A percentile compares a stretch with the other conserved stretches of the same genome.
These are phyloP conservation scores for Struthidea cinerea DNA, from an alignment of 2,113 vertebrate genomes.

Conservation along the genomic window DNA sequence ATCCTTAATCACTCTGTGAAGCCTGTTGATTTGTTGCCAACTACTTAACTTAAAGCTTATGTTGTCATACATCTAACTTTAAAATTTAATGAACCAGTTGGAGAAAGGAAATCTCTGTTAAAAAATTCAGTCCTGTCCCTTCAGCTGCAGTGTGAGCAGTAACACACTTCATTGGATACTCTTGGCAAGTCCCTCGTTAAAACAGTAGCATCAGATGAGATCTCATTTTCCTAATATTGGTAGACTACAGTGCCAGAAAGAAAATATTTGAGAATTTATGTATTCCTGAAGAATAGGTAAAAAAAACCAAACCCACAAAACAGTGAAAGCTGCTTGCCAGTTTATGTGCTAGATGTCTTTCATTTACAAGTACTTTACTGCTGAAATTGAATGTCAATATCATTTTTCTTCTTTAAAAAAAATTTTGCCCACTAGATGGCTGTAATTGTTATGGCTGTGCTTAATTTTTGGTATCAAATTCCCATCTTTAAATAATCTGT, in stretches of 20 bases:
- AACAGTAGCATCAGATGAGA: not conserved
- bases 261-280: not conserved
- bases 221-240: not conserved
- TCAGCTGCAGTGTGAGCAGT: not conserved
- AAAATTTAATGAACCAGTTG: not conserved
- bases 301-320: not conserved
- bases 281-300: not conserved
- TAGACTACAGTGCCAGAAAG: not conserved
- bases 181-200: not conserved
- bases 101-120: not conserved
- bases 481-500: not conserved
- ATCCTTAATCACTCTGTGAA: not conserved
- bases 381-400: not conserved
- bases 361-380: not conserved
- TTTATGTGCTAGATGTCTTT: not conserved
- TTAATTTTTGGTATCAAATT: not conserved
- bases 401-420: not conserved
- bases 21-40: conserved; percentile 14
- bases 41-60: not conserved
- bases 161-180: not conserved
- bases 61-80: not conserved
- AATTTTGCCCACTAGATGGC: conserved; percentile 41
- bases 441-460: not conserved
- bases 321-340: not conserved
- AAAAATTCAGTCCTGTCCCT: not conserved